Evolutionary conservation across 2,888 invertebrate genomes (phyloP).

Genomic region (Rotaria socialis): DNA sequence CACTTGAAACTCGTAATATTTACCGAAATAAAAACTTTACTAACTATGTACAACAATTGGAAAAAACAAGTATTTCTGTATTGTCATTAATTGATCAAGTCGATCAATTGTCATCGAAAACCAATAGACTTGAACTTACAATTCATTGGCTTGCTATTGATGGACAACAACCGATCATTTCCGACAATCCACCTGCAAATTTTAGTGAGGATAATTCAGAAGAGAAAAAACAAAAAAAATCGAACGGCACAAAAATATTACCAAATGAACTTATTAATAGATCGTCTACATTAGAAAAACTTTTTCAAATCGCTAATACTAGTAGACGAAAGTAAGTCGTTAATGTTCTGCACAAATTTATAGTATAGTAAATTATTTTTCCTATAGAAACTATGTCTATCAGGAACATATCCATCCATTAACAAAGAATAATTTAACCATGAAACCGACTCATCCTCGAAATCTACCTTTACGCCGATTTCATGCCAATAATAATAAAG

Average conservation of each 20-base stretch:
- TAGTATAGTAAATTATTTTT: neutral
- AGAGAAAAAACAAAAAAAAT: neutral
- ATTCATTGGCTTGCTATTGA: conserved; percentile 96
- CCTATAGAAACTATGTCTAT: neutral
- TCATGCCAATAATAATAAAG: neutral
- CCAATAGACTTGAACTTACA: conserved; percentile 49
- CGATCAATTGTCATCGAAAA: neutral
- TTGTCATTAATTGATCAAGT: neutral
- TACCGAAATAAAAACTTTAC: neutral
- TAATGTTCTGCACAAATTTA: too few species aligned
- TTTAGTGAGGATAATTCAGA: neutral
- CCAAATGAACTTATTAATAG: neutral
- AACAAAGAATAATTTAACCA: neutral
- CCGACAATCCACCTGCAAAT: conserved; percentile 75
- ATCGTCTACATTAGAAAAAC: neutral
- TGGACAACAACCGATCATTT: conserved; percentile 91
- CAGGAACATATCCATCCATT: neutral
- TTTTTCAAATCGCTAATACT: neutral
- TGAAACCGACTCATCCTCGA: neutral
- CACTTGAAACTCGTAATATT: neutral
- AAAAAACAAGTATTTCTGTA: neutral
- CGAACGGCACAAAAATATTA: neutral
- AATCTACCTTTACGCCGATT: neutral
- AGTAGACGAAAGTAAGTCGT: neutral
- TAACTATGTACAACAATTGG: neutral